Evolutionary conservation across 2,113 vertebrate genomes (phyloP), one percentile per base, ranked within the genome.

Genomic region (Rhineura floridana): DNA sequence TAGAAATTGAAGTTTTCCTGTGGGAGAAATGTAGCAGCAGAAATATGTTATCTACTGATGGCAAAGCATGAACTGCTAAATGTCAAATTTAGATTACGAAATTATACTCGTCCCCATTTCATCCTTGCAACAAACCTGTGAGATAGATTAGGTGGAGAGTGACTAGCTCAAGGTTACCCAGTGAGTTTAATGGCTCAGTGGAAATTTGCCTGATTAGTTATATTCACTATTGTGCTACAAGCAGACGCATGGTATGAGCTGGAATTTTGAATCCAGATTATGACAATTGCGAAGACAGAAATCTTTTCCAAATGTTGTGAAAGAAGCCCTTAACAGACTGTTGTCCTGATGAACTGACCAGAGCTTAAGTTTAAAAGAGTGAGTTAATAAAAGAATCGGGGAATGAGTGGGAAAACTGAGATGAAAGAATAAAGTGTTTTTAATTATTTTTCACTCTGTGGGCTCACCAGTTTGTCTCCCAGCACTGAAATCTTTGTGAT

Each of bases 391-490:
- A 30, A 46, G 70, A 91, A 81, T 30, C 25, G 84, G 3, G 4
- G 65, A 81, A 88, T 23, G 1, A 91, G 84, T 89, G 75, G 84
- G 23, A 2, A 15, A 48, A 65, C 25, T 4, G 30, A 80, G 63
- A 67, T 33, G 63, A n/a, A 91, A 67, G 46, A 92, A 86, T 59
- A 83, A 21, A 8, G 8, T 93, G 67, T 39, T 63, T 42, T 48
- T 89, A 87, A 88, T 89, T 88, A 85, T 76, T 76, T 86, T 1
- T 82, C 28, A 0, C 79, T 93, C 92, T 36, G n/a, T n/a, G 87
- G 83, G 25, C 85, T 83, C 63, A 73, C 69, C n/a, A 67, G 0
- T 83, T 85, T 90, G 72, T 55, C 81, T 89, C 50, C 36, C 33
- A 81, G 63, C 72, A 36, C 62, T 70, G 78, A 83, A 86, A 42